phyloP scores from a whole-genome alignment of 2,113 vertebrate species.

The Tiliqua scincoides region DNA sequence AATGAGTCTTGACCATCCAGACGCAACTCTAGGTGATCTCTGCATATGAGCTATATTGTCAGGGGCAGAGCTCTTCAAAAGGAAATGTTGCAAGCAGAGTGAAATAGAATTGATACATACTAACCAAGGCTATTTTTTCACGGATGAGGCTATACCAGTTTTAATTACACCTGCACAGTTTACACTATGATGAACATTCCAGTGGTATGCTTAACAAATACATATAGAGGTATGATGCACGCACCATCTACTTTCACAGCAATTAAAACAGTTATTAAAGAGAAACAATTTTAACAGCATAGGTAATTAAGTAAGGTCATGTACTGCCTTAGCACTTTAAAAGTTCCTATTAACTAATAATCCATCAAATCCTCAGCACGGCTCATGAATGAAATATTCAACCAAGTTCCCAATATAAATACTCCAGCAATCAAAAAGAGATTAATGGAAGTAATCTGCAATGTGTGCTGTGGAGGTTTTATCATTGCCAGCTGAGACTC shows the following conservation, averaged over 20 bases:
- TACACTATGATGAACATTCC: background rate
- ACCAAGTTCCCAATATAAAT: slow-evolving; percentile 26
- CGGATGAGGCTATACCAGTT: background rate
- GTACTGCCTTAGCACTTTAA: slow-evolving; percentile 30
- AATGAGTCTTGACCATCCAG: background rate
- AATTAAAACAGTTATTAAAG: slow-evolving; percentile 39
- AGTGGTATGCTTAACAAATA: background rate
- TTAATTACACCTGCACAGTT: background rate
- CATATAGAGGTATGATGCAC: slow-evolving; percentile 5
- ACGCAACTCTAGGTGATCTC: background rate
- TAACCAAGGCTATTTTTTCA: background rate
- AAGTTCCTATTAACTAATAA: slow-evolving; percentile 36
- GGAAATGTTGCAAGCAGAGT: background rate
- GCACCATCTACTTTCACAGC: slow-evolving; percentile 18
- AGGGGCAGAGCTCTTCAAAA: background rate
- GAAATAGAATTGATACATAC: background rate
- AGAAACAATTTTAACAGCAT: slow-evolving; percentile 26
- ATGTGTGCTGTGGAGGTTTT: slow-evolving; percentile 18
- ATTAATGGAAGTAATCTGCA: slow-evolving; percentile 38
- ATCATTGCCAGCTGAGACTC: slow-evolving; percentile 23
- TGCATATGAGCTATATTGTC: background rate
- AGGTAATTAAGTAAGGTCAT: slow-evolving; percentile 35
- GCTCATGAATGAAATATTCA: slow-evolving; percentile 40
- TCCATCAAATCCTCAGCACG: slow-evolving; percentile 16
- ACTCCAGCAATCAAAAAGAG: slow-evolving; percentile 33